phyloP scores from a whole-genome alignment of 1,140 invertebrate species.

The Galleria mellonella region DNA sequence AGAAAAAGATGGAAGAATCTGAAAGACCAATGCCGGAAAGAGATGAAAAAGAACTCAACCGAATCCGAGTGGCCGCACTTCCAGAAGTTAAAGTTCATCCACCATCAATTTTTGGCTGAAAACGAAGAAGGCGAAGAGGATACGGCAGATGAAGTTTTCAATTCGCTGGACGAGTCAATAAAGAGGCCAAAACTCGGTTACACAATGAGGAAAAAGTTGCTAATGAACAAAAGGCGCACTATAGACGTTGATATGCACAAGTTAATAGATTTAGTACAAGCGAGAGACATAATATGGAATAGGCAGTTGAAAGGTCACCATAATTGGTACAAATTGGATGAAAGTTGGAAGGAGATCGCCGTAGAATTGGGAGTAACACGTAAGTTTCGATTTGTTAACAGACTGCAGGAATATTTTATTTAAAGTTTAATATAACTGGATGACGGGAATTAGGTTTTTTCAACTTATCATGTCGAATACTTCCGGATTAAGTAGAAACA shows the following conservation, averaged over 20 bases:
- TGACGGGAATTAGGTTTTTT: too few species aligned
- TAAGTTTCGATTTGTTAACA: slow-evolving; percentile 29
- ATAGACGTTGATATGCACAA: slow-evolving; percentile 66
- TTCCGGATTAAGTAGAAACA: too few species aligned
- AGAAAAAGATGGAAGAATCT: slow-evolving; percentile 68
- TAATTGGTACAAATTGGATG: slow-evolving; percentile 65
- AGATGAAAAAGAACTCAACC: slow-evolving; percentile 56
- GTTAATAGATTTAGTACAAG: slow-evolving; percentile 50
- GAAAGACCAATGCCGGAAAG: slow-evolving; percentile 66
- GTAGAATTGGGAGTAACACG: slow-evolving; percentile 53
- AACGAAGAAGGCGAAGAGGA: slow-evolving; percentile 58
- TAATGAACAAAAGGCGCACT: slow-evolving; percentile 56
- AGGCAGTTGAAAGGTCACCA: slow-evolving; percentile 60
- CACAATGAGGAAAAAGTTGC: slow-evolving; percentile 60
- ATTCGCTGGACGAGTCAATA: slow-evolving; percentile 54
- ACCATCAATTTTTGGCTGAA: slow-evolving; percentile 59
- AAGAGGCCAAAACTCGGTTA: slow-evolving; percentile 59
- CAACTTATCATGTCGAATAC: too few species aligned
- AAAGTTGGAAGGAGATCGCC: slow-evolving; percentile 64
- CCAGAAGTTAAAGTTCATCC: slow-evolving; percentile 56
- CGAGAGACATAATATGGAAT: slow-evolving; percentile 62
- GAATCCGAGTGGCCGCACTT: slow-evolving; percentile 65
- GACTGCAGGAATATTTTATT: too few species aligned
- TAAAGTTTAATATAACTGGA: too few species aligned
- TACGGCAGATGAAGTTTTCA: slow-evolving; percentile 53